Percentiles rank a stretch among this genome's conserved stretches.
phyloP scores from a whole-genome alignment of 2,113 vertebrate genomes.

The Polypterus bichir region DNA sequence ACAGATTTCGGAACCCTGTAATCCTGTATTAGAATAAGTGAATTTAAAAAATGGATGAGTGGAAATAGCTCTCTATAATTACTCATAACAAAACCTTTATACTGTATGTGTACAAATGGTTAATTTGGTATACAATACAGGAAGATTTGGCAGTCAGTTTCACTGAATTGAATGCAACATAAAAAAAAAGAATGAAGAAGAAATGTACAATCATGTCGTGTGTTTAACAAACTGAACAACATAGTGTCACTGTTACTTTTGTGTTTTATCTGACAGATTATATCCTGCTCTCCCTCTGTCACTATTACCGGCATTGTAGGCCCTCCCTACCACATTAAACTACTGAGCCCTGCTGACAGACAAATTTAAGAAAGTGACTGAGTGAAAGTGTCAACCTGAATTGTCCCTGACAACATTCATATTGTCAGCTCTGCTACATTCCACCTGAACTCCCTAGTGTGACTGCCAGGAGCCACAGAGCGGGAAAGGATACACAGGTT shows the following conservation, averaged over 20 bases:
- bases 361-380: constrained; percentile 26
- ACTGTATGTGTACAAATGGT: no score
- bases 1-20: no score
- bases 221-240: constrained; percentile 12
- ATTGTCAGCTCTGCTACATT: constrained; percentile 23
- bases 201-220: not conserved
- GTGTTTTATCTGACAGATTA: constrained; percentile 18
- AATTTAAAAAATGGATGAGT: no score
- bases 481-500: constrained; percentile 5
- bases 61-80: no score
- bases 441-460: not conserved
- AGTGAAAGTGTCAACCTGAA: constrained; percentile 26
- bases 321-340: constrained; percentile 11
- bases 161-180: no score
- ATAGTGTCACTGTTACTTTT: constrained; percentile 19
- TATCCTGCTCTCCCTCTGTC: constrained; percentile 18
- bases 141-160: no score
- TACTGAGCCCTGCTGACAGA: constrained; percentile 24
- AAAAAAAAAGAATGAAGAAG: not conserved
- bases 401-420: constrained; percentile 30
- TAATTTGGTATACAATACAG: no score
- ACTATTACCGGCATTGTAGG: constrained; percentile 18
- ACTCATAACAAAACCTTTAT: no score
- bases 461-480: constrained; percentile 2
- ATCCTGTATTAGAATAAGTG: no score